Conservation (phyloP, 2,113 vertebrate genomes). For the Notechis scutatus region DNA sequence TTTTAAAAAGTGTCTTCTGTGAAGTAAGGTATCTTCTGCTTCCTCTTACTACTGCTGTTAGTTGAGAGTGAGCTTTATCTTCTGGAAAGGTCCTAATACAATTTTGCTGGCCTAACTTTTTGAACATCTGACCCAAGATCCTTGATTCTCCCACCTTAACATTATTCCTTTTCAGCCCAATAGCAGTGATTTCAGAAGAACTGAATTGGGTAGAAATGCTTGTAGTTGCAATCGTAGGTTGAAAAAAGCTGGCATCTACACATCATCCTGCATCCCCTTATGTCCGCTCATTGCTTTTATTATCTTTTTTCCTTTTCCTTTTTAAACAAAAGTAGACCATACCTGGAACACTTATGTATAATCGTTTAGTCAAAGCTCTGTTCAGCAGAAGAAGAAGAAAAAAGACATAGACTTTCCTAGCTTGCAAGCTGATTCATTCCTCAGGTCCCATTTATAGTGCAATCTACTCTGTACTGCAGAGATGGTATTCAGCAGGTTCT, state of each 20-base stretch:
- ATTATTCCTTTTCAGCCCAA: constrained; percentile 2
- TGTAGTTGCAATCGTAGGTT: constrained; percentile 11
- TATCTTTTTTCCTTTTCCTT: not conserved
- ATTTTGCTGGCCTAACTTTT: not conserved
- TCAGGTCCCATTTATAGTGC: not conserved
- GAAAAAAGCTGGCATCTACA: not conserved
- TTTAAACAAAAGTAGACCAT: not conserved
- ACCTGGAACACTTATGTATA: constrained; percentile 35
- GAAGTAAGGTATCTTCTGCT: not conserved
- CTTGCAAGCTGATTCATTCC: not conserved
- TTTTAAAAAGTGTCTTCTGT: not conserved
- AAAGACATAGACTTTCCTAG: constrained; percentile 7
- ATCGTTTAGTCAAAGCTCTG: constrained; percentile 59
- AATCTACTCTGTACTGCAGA: not conserved
- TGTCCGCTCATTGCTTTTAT: not conserved
- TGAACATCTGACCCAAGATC: constrained; percentile 34
- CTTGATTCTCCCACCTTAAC: constrained; percentile 10
- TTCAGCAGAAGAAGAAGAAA: constrained; percentile 61
- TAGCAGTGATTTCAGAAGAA: not conserved
- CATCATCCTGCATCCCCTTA: constrained; percentile 42
- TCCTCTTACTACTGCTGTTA: not conserved
- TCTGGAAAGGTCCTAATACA: constrained; percentile 13
- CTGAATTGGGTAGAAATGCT: not conserved
- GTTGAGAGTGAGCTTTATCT: not conserved
- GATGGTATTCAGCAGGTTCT: too few species aligned